These are phyloP conservation scores for Cyprinella venusta DNA, from an alignment of 2,797 vertebrate species.

Conservation along the genomic window DNA sequence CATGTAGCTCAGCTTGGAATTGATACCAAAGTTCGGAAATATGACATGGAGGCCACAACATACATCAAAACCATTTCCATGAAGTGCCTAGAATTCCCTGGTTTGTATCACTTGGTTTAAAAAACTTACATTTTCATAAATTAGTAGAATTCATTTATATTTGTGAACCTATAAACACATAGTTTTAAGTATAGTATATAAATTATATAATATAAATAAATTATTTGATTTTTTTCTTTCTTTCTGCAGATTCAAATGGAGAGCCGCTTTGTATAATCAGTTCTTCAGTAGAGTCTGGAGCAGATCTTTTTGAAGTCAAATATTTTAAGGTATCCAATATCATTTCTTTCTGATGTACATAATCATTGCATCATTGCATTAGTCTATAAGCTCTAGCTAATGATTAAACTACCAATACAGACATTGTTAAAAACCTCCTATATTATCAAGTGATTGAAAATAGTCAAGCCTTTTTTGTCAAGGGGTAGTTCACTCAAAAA, in stretches of 20 bases:
- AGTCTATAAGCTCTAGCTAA: background rate
- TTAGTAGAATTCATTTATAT: background rate
- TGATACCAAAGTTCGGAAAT: constrained; percentile 82
- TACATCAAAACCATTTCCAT: constrained; percentile 87
- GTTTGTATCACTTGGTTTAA: constrained; percentile 70
- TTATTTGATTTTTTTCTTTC: background rate
- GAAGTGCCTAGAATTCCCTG: constrained; percentile 86
- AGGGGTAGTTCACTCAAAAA: too few species aligned
- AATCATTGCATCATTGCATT: too few species aligned
- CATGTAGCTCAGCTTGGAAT: constrained; percentile 85
- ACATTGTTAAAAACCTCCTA: too few species aligned
- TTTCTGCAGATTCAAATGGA: constrained; percentile 77
- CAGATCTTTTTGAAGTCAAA: constrained; percentile 90
- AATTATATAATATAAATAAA: background rate
- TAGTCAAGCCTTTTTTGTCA: too few species aligned
- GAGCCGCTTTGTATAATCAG: constrained; percentile 85
- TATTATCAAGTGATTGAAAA: background rate
- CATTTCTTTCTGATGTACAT: background rate
- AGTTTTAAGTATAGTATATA: background rate
- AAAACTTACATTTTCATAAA: background rate
- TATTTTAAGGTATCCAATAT: constrained; percentile 82
- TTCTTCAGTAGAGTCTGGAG: constrained; percentile 82
- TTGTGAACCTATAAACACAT: background rate
- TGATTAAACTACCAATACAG: background rate
- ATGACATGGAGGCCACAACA: constrained; percentile 81